Conservation (phyloP, 1,140 invertebrate genomes). For the Trichoplusia ni region DNA sequence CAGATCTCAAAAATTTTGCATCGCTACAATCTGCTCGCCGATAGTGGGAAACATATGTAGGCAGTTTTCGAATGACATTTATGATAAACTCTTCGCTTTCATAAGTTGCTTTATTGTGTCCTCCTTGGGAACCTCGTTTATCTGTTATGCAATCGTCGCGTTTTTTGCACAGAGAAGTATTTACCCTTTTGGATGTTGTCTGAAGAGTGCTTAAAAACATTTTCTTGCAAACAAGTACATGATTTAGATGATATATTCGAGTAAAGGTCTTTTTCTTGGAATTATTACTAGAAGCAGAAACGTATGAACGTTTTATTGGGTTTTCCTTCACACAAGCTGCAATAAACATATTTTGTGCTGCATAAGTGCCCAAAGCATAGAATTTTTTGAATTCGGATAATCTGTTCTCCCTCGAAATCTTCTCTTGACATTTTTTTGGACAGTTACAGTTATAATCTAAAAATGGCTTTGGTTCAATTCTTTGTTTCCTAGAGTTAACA, state of each 20-base stretch:
- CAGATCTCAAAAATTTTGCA: not conserved
- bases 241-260: not conserved
- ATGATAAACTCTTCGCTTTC: not conserved
- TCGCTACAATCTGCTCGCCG: not conserved
- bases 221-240: too few species aligned
- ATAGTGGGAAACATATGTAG: not conserved
- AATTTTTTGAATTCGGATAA: not conserved
- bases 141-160: not conserved
- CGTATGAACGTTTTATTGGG: conserved; percentile 1
- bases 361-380: not conserved
- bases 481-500: conserved; percentile 2
- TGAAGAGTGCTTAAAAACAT: too few species aligned
- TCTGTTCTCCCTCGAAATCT: not conserved
- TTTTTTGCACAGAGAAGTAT: too few species aligned
- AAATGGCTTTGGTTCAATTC: not conserved
- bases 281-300: not conserved
- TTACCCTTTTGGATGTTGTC: too few species aligned
- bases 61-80: not conserved
- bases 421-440: conserved; percentile 3
- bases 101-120: not conserved
- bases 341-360: conserved; percentile 1
- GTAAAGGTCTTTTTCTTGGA: conserved; percentile 1
- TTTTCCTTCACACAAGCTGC: not conserved
- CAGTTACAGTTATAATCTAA: not conserved
- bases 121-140: not conserved